These are phyloP conservation scores for Eulemur mongoz DNA, from an alignment of 2,797 vertebrate genomes.

Conservation along the genomic window DNA sequence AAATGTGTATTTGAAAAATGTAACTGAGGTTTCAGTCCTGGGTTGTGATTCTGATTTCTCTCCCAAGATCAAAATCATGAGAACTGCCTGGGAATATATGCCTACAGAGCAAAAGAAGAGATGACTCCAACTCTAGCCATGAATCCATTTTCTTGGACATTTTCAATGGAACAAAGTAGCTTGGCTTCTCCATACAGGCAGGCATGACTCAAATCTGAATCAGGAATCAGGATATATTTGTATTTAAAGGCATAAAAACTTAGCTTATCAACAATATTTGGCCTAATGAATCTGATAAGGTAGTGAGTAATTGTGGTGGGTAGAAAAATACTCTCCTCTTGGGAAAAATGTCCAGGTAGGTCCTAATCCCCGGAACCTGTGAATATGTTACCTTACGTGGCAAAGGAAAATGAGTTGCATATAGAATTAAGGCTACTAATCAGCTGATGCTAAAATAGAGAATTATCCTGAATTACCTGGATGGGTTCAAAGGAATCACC, in stretches of 20 bases:
- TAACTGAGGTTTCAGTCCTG: background rate
- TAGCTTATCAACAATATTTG: background rate
- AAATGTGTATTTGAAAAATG: background rate
- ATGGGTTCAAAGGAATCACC: background rate
- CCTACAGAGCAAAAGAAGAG: background rate
- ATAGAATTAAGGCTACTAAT: background rate
- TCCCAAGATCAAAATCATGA: background rate
- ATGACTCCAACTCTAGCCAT: background rate
- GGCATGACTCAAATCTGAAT: background rate
- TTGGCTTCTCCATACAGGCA: background rate
- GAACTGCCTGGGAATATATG: background rate
- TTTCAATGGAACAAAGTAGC: background rate
- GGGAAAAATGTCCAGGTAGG: background rate
- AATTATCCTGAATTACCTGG: background rate
- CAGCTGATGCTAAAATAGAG: background rate
- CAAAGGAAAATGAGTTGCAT: background rate
- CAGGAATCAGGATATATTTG: background rate
- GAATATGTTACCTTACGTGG: background rate
- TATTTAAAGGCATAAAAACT: background rate
- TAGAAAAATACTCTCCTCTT: background rate
- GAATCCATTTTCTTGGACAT: background rate
- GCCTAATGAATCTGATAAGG: background rate
- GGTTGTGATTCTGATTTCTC: background rate
- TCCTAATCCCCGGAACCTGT: background rate
- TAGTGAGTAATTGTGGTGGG: background rate